Conservation (phyloP, 2,888 invertebrate species). For the Caenorhabditis sp. region DNA sequence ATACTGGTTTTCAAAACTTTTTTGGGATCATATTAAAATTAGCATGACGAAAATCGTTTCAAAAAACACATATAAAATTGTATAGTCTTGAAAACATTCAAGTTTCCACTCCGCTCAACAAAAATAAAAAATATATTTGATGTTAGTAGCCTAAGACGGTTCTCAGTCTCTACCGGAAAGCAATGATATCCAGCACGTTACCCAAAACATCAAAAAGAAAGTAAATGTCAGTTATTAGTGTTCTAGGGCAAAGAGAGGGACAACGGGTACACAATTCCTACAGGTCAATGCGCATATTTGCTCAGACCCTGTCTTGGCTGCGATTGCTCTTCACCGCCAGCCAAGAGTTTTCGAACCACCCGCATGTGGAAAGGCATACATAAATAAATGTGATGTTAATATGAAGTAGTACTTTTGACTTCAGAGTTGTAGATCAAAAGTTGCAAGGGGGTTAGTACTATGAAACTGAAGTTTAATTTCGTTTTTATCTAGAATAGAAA, state of each 20-base stretch:
- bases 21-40: too few relatives aligned
- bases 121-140: too few relatives aligned
- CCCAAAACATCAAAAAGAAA: slow-evolving; percentile 11
- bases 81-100: too few relatives aligned
- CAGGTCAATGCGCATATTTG: slow-evolving; percentile 41
- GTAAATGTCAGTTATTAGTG: slow-evolving; percentile 7
- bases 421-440: neutral
- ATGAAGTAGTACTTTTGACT: slow-evolving; percentile 25
- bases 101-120: too few relatives aligned
- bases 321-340: slow-evolving; percentile 32
- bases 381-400: slow-evolving; percentile 41
- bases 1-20: too few relatives aligned
- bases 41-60: too few relatives aligned
- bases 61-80: too few relatives aligned
- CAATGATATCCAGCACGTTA: neutral
- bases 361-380: slow-evolving; percentile 29
- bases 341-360: slow-evolving; percentile 21
- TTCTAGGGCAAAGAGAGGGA: neutral
- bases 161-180: neutral
- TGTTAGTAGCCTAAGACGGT: too few relatives aligned
- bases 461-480: slow-evolving; percentile 7
- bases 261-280: slow-evolving; percentile 33
- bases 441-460: neutral
- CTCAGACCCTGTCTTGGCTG: slow-evolving; percentile 32
- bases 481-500: neutral